phyloP scores from a whole-genome alignment of 2,888 invertebrate genomes.

The Oscheius sp. region DNA sequence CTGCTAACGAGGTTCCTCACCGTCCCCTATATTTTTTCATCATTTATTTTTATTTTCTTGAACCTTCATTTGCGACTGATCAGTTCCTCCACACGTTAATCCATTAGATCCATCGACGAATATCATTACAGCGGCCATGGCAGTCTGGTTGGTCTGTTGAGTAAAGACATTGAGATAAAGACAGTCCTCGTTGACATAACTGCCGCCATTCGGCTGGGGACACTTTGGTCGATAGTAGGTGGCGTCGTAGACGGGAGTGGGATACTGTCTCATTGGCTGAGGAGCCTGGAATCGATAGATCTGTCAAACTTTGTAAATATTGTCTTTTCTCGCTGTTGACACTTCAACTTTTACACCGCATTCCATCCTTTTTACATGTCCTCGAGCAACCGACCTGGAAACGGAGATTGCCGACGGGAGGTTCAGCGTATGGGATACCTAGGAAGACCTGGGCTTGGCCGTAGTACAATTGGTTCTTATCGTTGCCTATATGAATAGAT shows the following conservation, averaged over 20 bases:
- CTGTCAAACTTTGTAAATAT: slow-evolving; percentile 23
- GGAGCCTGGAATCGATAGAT: slow-evolving; percentile 9
- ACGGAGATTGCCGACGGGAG: slow-evolving; percentile 52
- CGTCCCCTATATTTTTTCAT: background rate
- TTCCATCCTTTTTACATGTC: background rate
- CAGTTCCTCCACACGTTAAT: slow-evolving; percentile 47
- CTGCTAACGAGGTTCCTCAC: slow-evolving; percentile 45
- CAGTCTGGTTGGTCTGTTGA: slow-evolving; percentile 32
- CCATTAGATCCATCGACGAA: slow-evolving; percentile 55
- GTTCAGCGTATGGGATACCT: slow-evolving; percentile 58
- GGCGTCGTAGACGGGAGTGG: slow-evolving; percentile 51
- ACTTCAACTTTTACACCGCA: background rate
- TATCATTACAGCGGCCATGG: slow-evolving; percentile 52
- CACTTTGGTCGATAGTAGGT: slow-evolving; percentile 56
- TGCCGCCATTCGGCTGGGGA: slow-evolving; percentile 45
- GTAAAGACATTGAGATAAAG: slow-evolving; percentile 60
- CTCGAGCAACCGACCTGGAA: slow-evolving; percentile 44
- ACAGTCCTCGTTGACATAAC: slow-evolving; percentile 54
- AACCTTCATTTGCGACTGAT: slow-evolving; percentile 46
- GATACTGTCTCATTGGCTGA: slow-evolving; percentile 5
- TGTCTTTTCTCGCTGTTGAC: slow-evolving; percentile 9
- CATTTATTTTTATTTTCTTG: background rate
- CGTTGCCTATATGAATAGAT: slow-evolving; percentile 36
- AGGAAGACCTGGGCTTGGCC: slow-evolving; percentile 57
- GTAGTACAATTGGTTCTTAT: slow-evolving; percentile 47